phyloP scores from a whole-genome alignment of 2,797 vertebrate genomes.

The Poeciliopsis infans region DNA sequence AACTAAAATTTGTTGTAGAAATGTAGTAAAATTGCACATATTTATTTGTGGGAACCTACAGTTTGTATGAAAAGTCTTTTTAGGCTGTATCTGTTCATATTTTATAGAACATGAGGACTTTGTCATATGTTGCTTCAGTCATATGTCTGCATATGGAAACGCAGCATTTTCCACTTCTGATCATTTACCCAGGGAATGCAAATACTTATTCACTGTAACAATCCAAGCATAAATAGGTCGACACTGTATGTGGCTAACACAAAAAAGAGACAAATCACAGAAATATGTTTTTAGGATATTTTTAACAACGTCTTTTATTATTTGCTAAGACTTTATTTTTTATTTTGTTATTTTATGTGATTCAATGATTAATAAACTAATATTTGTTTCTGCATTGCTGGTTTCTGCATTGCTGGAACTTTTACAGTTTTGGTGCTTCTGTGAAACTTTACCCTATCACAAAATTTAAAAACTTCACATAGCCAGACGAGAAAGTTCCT shows the following conservation, averaged over 20 bases:
- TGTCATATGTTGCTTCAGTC: conserved; percentile 29
- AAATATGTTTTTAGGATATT: conserved; percentile 9
- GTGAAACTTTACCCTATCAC: not conserved
- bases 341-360: conserved; percentile 14
- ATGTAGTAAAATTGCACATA: conserved; percentile 19
- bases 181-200: not conserved
- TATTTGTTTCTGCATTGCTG: not conserved
- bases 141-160: conserved; percentile 17
- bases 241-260: conserved; percentile 7
- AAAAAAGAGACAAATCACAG: not conserved
- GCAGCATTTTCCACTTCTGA: not conserved
- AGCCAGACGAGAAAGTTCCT: not conserved
- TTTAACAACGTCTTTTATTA: conserved; percentile 16
- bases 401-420: not conserved
- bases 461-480: not conserved
- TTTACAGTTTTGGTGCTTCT: not conserved
- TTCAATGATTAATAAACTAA: not conserved
- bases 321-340: conserved; percentile 6
- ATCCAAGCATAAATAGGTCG: not conserved
- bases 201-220: conserved; percentile 13
- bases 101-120: conserved; percentile 12
- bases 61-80: conserved; percentile 3
- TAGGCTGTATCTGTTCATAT: not conserved
- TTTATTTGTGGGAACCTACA: conserved; percentile 35
- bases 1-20: not conserved